Conservation (phyloP, 2,113 vertebrate species). For the Aspiorhynchus laticeps region DNA sequence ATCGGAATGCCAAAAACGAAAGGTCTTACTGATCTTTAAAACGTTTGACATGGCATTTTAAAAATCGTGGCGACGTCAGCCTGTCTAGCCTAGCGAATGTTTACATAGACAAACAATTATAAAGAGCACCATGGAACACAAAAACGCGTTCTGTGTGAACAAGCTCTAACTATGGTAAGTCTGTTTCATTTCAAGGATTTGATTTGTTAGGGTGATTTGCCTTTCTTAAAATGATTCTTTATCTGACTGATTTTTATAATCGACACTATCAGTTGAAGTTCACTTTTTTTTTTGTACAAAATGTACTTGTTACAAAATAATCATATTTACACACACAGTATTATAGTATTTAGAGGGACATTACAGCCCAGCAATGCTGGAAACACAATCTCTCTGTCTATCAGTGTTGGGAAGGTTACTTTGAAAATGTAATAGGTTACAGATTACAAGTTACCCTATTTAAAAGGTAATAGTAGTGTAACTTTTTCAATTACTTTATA, state of each 20-base stretch:
- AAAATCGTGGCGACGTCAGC: no score
- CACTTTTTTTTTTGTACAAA: background rate
- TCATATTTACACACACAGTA: background rate
- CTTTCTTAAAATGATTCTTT: background rate
- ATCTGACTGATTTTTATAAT: background rate
- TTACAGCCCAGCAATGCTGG: no score
- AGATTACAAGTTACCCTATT: no score
- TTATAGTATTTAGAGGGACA: no score
- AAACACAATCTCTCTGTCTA: no score
- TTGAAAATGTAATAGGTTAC: no score
- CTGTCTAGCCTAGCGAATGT: background rate
- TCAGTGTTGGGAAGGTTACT: no score
- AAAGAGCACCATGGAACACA: background rate
- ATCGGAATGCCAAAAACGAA: no score
- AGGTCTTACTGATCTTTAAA: no score
- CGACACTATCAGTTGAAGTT: background rate
- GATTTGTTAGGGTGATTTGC: background rate
- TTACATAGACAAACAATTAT: background rate
- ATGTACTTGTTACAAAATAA: background rate
- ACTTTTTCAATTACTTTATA: no score
- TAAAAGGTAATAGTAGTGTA: no score
- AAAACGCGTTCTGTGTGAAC: background rate
- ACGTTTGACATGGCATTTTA: no score
- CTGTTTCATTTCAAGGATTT: background rate
- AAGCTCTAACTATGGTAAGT: background rate